Percentiles rank a stretch among this genome's conserved stretches.
Conservation (phyloP, 2,888 invertebrate species). For the Hipparchia sbordonii region DNA sequence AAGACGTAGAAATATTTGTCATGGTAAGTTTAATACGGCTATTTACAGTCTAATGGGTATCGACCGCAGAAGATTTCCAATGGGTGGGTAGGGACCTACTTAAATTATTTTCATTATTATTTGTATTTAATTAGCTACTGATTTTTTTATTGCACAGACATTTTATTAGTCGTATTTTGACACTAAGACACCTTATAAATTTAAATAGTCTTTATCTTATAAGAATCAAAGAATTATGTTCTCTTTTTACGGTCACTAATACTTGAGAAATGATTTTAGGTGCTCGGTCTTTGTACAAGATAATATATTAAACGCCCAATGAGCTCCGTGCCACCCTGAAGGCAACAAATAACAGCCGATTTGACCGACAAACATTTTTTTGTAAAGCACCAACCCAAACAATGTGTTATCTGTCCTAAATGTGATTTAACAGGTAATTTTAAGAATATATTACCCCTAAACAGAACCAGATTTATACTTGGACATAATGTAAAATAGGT, state of each 20-base stretch:
- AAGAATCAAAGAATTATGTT: conserved; percentile 13
- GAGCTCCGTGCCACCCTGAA: conserved; percentile 76
- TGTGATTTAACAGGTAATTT: conserved; percentile 83
- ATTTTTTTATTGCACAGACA: conserved; percentile 14
- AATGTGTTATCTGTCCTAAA: conserved; percentile 79
- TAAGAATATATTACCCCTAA: conserved; percentile 77
- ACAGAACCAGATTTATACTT: conserved; percentile 73
- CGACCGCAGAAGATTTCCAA: conserved; percentile 7
- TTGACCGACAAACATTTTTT: conserved; percentile 76
- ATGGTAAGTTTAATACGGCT: conserved; percentile 31
- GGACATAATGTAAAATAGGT: conserved; percentile 76
- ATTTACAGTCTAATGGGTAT: conserved; percentile 26
- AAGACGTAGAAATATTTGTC: conserved; percentile 53
- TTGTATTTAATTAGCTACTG: conserved; percentile 25
- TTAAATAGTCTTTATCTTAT: conserved; percentile 18
- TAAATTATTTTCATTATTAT: conserved; percentile 42
- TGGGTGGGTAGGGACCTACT: conserved; percentile 3
- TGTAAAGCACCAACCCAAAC: conserved; percentile 69
- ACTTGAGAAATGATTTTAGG: conserved; percentile 18
- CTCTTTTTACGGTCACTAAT: conserved; percentile 26
- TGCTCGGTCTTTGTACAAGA: conserved; percentile 52
- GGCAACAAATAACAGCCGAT: conserved; percentile 69
- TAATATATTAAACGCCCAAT: conserved; percentile 67
- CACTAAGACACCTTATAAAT: conserved; percentile 23
- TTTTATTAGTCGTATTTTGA: conserved; percentile 14